Percentiles rank a stretch among this genome's conserved stretches.
phyloP scores from a whole-genome alignment of 1,140 invertebrate genomes.

The Oedothorax gibbosus region DNA sequence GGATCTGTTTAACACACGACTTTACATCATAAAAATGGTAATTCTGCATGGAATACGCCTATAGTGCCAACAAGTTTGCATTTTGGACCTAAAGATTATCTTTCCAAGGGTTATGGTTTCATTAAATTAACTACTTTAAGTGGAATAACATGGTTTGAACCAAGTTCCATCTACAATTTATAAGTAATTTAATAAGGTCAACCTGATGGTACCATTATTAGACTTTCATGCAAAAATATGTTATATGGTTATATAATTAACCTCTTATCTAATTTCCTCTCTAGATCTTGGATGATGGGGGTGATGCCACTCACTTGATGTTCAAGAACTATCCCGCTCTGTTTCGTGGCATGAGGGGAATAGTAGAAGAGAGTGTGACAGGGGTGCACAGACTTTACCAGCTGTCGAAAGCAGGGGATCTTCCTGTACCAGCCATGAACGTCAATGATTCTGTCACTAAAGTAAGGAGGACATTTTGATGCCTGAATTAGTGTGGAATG shows the following conservation, averaged over 20 bases:
- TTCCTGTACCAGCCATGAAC: constrained; percentile 98
- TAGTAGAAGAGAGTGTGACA: constrained; percentile 98
- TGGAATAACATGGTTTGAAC: too few species aligned
- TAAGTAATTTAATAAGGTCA: too few species aligned
- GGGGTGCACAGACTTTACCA: constrained; percentile 97
- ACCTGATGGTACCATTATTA: too few species aligned
- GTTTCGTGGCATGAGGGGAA: constrained; percentile 96
- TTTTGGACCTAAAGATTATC: too few species aligned
- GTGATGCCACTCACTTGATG: constrained; percentile 96
- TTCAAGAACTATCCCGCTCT: constrained; percentile 95
- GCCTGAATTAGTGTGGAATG: background rate
- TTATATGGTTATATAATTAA: background rate
- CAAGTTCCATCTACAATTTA: too few species aligned
- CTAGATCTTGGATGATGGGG: constrained; percentile 94
- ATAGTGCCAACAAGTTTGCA: too few species aligned
- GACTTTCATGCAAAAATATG: too few species aligned
- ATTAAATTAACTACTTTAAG: too few species aligned
- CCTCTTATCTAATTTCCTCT: background rate
- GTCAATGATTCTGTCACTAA: constrained; percentile 99
- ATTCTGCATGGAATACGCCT: too few species aligned
- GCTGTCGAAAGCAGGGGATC: constrained; percentile 91
- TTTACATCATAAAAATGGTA: too few species aligned
- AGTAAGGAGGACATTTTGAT: constrained; percentile 58
- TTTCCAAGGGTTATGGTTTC: too few species aligned
- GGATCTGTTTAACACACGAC: too few species aligned